A percentile compares a stretch with the other conserved stretches of the same genome.
These are phyloP conservation scores for Eudemis profundana DNA, from an alignment of 2,888 invertebrate genomes.

Conservation along the genomic window DNA sequence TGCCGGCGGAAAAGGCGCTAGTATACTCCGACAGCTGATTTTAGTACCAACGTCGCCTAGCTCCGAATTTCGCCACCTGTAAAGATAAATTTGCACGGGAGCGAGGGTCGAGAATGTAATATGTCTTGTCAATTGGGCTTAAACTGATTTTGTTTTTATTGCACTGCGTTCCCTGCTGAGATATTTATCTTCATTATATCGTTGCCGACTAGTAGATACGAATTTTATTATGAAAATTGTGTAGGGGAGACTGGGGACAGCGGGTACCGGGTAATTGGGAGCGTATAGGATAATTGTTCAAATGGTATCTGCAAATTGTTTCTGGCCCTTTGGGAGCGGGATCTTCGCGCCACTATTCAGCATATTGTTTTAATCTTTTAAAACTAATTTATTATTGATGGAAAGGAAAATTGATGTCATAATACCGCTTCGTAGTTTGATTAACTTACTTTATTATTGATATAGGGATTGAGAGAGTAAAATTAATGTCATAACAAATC, in stretches of 20 bases:
- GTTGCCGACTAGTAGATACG: conserved; percentile 73
- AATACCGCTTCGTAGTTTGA: background rate
- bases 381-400: conserved; percentile 21
- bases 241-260: conserved; percentile 68
- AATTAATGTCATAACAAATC: background rate
- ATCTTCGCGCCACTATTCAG: conserved; percentile 48
- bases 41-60: conserved; percentile 3
- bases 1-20: conserved; percentile 7
- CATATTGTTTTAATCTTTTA: conserved; percentile 23
- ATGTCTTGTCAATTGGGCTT: conserved; percentile 80
- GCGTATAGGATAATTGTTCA: conserved; percentile 79
- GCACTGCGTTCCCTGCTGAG: conserved; percentile 70
- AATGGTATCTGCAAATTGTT: conserved; percentile 71
- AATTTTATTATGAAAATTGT: conserved; percentile 79
- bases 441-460: background rate
- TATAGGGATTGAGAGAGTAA: background rate
- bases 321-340: conserved; percentile 62
- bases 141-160: conserved; percentile 82
- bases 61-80: conserved; percentile 18
- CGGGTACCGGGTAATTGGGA: conserved; percentile 73
- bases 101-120: conserved; percentile 61
- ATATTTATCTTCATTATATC: conserved; percentile 82
- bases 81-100: conserved; percentile 32
- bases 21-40: background rate
- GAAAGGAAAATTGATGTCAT: background rate